A percentile compares a stretch with the other conserved stretches of the same genome.
phyloP scores from a whole-genome alignment of 2,797 vertebrate genomes.

The Harpagifer antarcticus region DNA sequence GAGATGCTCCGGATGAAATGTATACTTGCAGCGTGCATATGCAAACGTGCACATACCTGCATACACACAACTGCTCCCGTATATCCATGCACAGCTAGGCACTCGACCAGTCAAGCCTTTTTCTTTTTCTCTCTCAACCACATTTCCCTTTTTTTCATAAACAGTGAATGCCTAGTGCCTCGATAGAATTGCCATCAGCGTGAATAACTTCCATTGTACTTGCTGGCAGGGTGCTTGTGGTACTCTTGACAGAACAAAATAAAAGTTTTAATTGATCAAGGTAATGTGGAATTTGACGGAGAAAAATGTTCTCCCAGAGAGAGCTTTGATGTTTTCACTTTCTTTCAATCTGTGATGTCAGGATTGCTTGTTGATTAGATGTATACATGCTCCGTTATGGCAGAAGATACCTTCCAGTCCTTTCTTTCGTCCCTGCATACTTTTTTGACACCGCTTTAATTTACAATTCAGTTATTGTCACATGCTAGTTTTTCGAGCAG shows the following conservation, averaged over 20 bases:
- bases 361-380: constrained; percentile 52
- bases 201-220: constrained; percentile 48
- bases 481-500: not conserved
- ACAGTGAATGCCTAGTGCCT: constrained; percentile 22
- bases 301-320: constrained; percentile 76
- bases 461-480: constrained; percentile 54
- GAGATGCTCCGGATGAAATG: constrained; percentile 28
- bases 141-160: not conserved
- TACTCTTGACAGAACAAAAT: constrained; percentile 62
- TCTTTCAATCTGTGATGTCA: constrained; percentile 69
- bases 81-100: not conserved
- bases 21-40: constrained; percentile 29
- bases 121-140: constrained; percentile 19
- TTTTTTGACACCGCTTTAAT: constrained; percentile 49
- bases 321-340: constrained; percentile 67
- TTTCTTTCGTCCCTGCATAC: constrained; percentile 55
- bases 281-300: constrained; percentile 76
- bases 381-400: constrained; percentile 48
- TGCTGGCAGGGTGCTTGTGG: constrained; percentile 53
- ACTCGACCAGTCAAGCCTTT: constrained; percentile 4
- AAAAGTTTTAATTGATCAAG: constrained; percentile 79
- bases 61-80: constrained; percentile 11
- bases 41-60: constrained; percentile 33
- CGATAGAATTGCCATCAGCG: constrained; percentile 43
- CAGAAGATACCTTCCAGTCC: constrained; percentile 56